phyloP scores from a whole-genome alignment of 2,113 vertebrate species.

The Thermophis baileyi region DNA sequence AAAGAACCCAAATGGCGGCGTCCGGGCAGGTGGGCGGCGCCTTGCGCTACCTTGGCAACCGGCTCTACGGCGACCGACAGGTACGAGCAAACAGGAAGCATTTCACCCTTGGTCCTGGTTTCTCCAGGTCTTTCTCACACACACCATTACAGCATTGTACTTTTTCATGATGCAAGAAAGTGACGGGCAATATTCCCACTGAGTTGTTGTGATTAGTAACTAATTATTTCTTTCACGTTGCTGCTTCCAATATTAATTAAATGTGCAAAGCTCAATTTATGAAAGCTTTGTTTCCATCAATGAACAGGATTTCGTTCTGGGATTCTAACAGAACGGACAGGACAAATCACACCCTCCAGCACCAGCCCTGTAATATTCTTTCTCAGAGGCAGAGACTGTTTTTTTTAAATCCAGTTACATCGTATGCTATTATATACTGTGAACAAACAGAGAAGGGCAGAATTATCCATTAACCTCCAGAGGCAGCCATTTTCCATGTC shows the following conservation, averaged over 20 bases:
- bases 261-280: neutral
- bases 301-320: neutral
- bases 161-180: neutral
- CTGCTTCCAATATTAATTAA: neutral
- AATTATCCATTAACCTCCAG: neutral
- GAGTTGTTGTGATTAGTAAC: constrained; percentile 13
- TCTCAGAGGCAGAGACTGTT: neutral
- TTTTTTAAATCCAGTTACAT: constrained; percentile 9
- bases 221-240: neutral
- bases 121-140: neutral
- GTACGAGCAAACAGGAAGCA: no score
- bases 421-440: neutral
- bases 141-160: neutral
- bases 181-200: neutral
- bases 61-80: no score
- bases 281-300: neutral
- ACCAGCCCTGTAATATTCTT: neutral
- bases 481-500: neutral
- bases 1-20: no score
- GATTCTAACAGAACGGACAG: neutral
- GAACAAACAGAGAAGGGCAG: neutral
- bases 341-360: neutral
- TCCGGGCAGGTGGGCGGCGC: no score
- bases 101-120: no score
- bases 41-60: no score